Evolutionary conservation across 2,113 vertebrate genomes (phyloP).

Genomic region (Melanocharis versteri): DNA sequence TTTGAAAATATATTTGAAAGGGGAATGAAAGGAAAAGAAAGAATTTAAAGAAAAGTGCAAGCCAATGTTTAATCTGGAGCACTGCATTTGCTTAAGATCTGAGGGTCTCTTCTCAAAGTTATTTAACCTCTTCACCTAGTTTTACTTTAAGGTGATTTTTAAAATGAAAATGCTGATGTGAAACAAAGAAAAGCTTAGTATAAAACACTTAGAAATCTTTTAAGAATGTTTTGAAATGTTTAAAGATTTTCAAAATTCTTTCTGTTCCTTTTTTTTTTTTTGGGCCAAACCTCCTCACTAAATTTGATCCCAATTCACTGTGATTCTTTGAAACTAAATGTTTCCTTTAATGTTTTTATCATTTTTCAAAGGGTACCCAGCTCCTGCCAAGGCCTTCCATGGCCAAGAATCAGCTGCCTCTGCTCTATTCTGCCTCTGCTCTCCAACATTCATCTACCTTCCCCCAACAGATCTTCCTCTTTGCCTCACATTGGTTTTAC

Average conservation of each 20-base stretch:
- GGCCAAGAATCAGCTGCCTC: background rate
- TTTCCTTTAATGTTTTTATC: background rate
- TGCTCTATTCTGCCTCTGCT: background rate
- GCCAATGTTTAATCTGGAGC: background rate
- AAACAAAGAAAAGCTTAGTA: conserved; percentile 3
- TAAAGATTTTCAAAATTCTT: background rate
- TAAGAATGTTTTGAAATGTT: background rate
- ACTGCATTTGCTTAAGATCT: conserved; percentile 27
- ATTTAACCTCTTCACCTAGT: conserved; percentile 35
- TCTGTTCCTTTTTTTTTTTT: background rate
- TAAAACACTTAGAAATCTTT: background rate
- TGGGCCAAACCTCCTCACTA: background rate
- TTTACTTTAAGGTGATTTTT: background rate
- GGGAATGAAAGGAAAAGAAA: conserved; percentile 16
- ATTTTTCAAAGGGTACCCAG: background rate
- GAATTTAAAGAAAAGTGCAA: conserved; percentile 1
- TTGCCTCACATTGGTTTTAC: background rate
- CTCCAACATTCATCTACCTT: background rate
- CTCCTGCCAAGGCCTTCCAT: background rate
- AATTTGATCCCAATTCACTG: background rate
- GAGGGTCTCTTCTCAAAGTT: background rate
- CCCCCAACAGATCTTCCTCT: background rate
- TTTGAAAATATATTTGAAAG: conserved; percentile 23
- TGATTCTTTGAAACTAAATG: background rate
- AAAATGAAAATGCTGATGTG: background rate